Percentiles rank a stretch among this genome's conserved stretches.
phyloP scores from a whole-genome alignment of 2,888 invertebrate species.

The Eupelmus urozonus region DNA sequence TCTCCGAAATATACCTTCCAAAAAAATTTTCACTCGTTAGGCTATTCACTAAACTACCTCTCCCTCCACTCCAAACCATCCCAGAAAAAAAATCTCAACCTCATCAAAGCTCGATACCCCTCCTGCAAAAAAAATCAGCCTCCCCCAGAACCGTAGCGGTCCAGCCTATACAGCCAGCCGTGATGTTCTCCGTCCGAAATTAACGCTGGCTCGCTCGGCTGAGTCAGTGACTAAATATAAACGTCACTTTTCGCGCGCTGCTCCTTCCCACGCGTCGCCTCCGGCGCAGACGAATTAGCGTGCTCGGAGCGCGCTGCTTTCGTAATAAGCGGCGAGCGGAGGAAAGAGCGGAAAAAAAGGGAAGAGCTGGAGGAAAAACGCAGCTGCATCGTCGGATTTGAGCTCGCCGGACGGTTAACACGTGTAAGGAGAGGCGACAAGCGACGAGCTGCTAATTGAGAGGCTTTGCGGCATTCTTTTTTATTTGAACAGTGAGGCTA shows the following conservation, averaged over 20 bases:
- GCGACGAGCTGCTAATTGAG: background rate
- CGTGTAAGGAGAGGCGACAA: constrained; percentile 26
- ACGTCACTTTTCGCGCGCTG: constrained; percentile 60
- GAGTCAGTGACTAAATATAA: constrained; percentile 70
- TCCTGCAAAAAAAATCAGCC: background rate
- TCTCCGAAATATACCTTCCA: too few relatives aligned
- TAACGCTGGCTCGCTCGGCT: constrained; percentile 57
- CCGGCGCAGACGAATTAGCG: constrained; percentile 29
- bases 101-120: too few relatives aligned
- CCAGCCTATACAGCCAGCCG: too few relatives aligned
- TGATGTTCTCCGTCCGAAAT: constrained; percentile 55
- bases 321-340: background rate
- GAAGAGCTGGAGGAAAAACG: background rate
- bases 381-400: background rate
- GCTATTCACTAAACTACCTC: too few relatives aligned
- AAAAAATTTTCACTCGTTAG: too few relatives aligned
- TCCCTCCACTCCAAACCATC: too few relatives aligned
- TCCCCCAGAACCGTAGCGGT: background rate
- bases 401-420: background rate
- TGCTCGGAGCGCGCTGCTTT: constrained; percentile 8
- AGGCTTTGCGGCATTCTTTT: background rate
- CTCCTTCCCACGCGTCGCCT: constrained; percentile 37
- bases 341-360: background rate
- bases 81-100: too few relatives aligned
- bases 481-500: background rate